phyloP scores from a whole-genome alignment of 2,113 vertebrate species.

The Ibidorhyncha struthersii region DNA sequence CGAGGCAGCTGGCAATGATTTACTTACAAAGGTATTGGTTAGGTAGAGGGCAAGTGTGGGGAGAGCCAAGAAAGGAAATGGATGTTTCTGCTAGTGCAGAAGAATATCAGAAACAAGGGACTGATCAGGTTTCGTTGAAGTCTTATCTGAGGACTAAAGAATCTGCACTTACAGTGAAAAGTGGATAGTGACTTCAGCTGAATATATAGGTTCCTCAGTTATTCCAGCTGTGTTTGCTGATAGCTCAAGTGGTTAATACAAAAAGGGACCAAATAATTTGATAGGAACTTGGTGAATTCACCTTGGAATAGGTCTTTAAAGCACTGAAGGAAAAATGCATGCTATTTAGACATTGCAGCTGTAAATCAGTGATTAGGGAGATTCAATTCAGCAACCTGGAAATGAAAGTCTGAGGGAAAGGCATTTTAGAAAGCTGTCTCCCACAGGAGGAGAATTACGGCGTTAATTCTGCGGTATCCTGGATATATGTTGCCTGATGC shows the following conservation, averaged over 20 bases:
- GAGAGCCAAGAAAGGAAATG: neutral
- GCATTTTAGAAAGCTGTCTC: constrained; percentile 7
- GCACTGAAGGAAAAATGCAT: neutral
- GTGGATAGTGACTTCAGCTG: neutral
- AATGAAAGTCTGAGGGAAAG: neutral
- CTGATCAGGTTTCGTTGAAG: neutral
- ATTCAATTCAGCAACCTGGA: constrained; percentile 2
- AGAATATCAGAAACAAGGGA: neutral
- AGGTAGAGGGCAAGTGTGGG: neutral
- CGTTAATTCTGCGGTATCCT: constrained; percentile 13
- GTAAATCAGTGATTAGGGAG: constrained; percentile 27
- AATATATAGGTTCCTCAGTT: neutral
- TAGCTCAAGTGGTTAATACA: neutral
- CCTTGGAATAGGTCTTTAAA: constrained; percentile 22
- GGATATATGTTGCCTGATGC: neutral
- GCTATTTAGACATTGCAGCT: constrained; percentile 15
- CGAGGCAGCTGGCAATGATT: neutral
- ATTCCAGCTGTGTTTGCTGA: constrained; percentile 8
- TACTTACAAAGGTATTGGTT: neutral
- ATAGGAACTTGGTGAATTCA: neutral
- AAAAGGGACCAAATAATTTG: neutral
- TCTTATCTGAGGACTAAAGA: neutral
- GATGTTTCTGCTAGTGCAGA: neutral
- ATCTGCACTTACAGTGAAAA: neutral
- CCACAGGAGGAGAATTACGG: neutral